Evolutionary conservation across 2,113 vertebrate genomes (phyloP).

Genomic region (Scolopax mira): DNA sequence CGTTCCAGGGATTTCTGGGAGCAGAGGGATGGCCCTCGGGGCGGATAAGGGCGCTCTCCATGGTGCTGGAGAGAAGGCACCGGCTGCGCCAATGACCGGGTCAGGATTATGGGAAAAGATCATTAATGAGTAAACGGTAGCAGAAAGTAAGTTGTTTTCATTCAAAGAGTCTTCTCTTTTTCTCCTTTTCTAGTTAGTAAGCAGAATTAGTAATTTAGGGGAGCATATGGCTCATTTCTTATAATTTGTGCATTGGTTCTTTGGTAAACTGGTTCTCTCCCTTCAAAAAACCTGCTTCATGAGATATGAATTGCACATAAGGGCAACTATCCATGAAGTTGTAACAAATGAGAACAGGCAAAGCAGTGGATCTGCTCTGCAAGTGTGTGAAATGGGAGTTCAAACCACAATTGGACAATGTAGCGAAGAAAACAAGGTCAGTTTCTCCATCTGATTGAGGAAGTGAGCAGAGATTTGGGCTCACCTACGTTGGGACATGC

Average conservation of each 20-base stretch:
- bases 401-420: neutral
- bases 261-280: neutral
- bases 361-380: neutral
- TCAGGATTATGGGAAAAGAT: fast-evolving
- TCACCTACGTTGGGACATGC: neutral
- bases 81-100: fast-evolving
- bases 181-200: neutral
- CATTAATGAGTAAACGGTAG: fast-evolving
- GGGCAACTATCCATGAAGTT: neutral
- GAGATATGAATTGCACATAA: neutral
- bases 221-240: neutral
- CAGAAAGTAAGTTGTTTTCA: neutral
- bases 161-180: neutral
- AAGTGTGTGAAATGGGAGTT: neutral
- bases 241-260: too few relatives aligned
- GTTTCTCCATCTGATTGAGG: neutral
- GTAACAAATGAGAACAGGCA: neutral
- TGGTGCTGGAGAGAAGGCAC: neutral
- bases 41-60: neutral
- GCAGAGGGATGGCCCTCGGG: neutral
- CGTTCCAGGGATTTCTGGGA: fast-evolving
- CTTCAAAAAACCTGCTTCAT: neutral
- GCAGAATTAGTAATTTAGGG: neutral
- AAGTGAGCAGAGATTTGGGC: neutral
- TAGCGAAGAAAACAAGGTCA: neutral